Conservation (phyloP, 2,797 vertebrate genomes). For the Sebastes oblongus region DNA sequence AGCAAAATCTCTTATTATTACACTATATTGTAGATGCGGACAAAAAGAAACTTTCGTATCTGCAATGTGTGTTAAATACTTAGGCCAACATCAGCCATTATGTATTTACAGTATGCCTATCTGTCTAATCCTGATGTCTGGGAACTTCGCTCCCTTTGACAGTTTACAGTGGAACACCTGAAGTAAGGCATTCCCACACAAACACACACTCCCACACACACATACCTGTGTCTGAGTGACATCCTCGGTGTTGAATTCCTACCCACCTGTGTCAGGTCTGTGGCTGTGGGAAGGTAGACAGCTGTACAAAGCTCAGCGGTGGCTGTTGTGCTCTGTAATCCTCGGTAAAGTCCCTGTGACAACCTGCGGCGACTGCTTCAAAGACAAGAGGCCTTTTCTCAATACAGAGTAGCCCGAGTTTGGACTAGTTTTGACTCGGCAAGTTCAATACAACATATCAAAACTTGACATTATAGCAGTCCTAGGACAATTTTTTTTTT, state of each 20-base stretch:
- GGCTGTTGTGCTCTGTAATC: slow-evolving; percentile 59
- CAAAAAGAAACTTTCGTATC: background rate
- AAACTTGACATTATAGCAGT: background rate
- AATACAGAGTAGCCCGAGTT: background rate
- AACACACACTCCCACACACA: slow-evolving; percentile 19
- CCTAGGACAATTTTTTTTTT: background rate
- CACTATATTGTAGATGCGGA: background rate
- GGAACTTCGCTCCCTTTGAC: slow-evolving; percentile 1
- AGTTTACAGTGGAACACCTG: slow-evolving; percentile 43
- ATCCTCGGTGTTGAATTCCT: slow-evolving; percentile 54
- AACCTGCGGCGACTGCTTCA: slow-evolving; percentile 46
- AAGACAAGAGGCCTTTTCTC: slow-evolving; percentile 17
- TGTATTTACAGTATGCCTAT: background rate
- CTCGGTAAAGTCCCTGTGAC: slow-evolving; percentile 38
- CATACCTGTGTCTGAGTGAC: slow-evolving; percentile 42
- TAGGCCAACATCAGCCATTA: background rate
- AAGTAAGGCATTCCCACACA: slow-evolving; percentile 6
- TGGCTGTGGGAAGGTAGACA: slow-evolving; percentile 60
- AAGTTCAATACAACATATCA: background rate
- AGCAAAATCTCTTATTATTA: background rate
- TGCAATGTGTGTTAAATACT: background rate
- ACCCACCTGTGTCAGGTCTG: slow-evolving; percentile 50
- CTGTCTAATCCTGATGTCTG: slow-evolving; percentile 15
- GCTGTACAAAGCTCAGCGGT: slow-evolving; percentile 61
- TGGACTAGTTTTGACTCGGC: too few species aligned